phyloP scores from a whole-genome alignment of 2,888 invertebrate species.

The Liposcelis brunnea region DNA sequence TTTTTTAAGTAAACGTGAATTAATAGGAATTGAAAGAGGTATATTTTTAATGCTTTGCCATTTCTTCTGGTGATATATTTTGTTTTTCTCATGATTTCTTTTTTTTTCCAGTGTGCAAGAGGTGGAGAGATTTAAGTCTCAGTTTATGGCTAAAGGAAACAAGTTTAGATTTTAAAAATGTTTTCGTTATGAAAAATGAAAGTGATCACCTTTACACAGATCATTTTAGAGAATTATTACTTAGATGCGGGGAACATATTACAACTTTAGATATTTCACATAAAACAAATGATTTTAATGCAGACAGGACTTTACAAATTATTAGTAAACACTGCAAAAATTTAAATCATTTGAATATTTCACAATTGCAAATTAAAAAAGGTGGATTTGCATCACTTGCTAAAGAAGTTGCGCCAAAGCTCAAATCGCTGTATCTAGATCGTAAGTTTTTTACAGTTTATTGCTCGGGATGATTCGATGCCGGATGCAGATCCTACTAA shows the following conservation, averaged over 20 bases:
- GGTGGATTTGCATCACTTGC: too few species aligned
- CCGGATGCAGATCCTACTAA: too few species aligned
- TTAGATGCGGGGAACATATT: not conserved
- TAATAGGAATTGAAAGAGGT: not conserved
- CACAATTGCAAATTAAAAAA: too few species aligned
- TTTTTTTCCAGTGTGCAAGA: not conserved
- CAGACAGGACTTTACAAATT: too few species aligned
- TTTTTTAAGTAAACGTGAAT: not conserved
- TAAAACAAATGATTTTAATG: too few species aligned
- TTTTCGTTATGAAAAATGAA: not conserved
- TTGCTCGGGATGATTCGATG: too few species aligned
- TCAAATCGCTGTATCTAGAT: too few species aligned
- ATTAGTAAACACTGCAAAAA: too few species aligned
- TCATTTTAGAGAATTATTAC: not conserved
- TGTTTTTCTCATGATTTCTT: constrained; percentile 1
- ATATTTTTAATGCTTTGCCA: not conserved
- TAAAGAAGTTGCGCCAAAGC: too few species aligned
- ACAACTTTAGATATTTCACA: not conserved
- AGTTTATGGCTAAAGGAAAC: not conserved
- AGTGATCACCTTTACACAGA: not conserved
- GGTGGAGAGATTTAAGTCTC: not conserved
- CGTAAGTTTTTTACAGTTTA: too few species aligned
- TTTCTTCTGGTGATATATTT: not conserved
- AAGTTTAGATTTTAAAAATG: not conserved
- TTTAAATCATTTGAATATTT: too few species aligned